Conservation (phyloP, 2,888 invertebrate species). For the Nymphalis c-album region DNA sequence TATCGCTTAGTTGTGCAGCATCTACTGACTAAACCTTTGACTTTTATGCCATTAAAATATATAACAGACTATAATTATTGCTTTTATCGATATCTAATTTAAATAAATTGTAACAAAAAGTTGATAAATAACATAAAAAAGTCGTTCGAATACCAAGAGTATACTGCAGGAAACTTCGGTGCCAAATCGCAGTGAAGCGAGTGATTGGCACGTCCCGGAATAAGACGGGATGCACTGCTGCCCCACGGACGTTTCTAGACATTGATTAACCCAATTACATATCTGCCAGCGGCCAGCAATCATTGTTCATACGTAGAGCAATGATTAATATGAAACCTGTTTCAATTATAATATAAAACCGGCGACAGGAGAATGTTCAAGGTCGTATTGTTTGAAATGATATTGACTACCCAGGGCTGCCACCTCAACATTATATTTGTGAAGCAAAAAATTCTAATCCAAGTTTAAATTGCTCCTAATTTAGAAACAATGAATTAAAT, state of each 20-base stretch:
- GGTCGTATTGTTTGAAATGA: neutral
- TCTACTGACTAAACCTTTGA: neutral
- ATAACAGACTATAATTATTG: neutral
- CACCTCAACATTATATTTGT: neutral
- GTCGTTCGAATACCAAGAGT: conserved; percentile 2
- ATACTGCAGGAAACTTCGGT: conserved; percentile 15
- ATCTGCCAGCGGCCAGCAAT: conserved; percentile 24
- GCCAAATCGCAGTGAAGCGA: conserved; percentile 27
- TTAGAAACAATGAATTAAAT: no score
- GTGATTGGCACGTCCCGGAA: conserved; percentile 27
- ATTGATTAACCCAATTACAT: conserved; percentile 32
- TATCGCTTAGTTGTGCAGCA: neutral
- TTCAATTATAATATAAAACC: conserved; percentile 1
- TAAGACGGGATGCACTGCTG: conserved; percentile 24
- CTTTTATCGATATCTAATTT: neutral
- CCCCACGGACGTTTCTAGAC: conserved; percentile 23
- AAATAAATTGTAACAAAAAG: neutral
- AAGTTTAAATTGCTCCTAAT: no score
- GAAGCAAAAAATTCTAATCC: no score
- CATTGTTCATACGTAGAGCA: conserved; percentile 20
- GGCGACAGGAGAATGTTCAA: neutral
- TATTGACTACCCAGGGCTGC: neutral
- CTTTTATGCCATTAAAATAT: neutral
- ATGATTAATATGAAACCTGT: conserved; percentile 19
- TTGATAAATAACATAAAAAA: neutral